Evolutionary conservation across 2,888 invertebrate species (phyloP).

Genomic region (Tipula vernalis): DNA sequence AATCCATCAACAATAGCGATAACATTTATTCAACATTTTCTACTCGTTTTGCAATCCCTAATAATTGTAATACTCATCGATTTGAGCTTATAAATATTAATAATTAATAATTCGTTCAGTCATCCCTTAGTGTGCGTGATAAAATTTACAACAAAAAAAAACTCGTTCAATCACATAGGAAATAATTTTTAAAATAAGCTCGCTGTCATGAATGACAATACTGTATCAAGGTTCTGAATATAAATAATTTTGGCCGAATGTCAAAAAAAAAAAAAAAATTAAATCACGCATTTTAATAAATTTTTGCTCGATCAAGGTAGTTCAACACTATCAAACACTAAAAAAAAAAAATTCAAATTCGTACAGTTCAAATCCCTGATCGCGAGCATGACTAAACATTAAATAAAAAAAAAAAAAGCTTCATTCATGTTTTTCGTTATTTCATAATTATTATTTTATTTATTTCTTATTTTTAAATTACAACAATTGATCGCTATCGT

Average conservation of each 20-base stretch:
- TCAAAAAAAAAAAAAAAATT: background rate
- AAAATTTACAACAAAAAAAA: background rate
- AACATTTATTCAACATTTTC: too few species aligned
- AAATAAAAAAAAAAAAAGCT: background rate
- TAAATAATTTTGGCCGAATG: background rate
- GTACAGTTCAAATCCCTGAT: background rate
- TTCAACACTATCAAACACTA: background rate
- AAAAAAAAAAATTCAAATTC: background rate
- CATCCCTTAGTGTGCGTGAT: background rate
- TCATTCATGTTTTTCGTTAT: background rate
- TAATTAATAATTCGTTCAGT: background rate
- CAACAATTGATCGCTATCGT: conserved; percentile 4
- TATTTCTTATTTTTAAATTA: background rate
- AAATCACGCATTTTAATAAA: background rate
- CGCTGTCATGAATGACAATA: background rate
- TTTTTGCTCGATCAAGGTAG: background rate
- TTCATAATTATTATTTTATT: background rate
- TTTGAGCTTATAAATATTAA: background rate
- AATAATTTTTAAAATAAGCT: background rate
- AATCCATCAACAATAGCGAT: too few species aligned
- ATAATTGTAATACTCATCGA: background rate
- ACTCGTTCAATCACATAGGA: background rate
- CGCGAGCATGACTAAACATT: background rate
- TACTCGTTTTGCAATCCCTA: too few species aligned
- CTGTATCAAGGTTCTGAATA: background rate